A percentile compares a stretch with the other conserved stretches of the same genome.
These are phyloP conservation scores for Tauraco erythrolophus DNA, from an alignment of 2,113 vertebrate genomes.

Conservation along the genomic window DNA sequence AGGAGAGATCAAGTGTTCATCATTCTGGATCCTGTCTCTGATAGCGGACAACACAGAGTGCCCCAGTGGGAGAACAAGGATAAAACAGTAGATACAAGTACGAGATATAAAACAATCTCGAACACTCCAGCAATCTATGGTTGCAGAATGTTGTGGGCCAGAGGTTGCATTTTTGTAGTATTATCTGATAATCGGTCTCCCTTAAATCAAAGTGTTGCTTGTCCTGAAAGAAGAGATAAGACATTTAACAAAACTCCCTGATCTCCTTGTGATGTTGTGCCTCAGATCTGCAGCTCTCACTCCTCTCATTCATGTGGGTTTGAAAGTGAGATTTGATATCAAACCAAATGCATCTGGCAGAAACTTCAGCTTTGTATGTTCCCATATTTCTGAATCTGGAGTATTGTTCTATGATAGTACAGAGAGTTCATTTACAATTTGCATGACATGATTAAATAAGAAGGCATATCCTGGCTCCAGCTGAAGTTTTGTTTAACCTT, in stretches of 20 bases:
- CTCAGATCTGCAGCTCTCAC: neutral
- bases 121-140: neutral
- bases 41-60: neutral
- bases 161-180: neutral
- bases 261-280: neutral
- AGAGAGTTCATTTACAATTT: neutral
- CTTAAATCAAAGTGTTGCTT: neutral
- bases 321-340: neutral
- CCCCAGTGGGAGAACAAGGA: neutral
- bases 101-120: neutral
- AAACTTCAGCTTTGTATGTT: neutral
- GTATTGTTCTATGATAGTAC: neutral
- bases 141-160: fast-evolving
- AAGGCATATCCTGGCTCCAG: neutral
- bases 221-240: neutral
- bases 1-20: neutral
- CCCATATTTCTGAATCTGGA: neutral
- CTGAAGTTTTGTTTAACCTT: neutral
- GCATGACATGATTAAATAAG: neutral
- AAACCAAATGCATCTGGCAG: neutral
- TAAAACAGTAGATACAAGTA: neutral
- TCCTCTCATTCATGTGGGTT: neutral
- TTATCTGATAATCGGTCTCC: neutral
- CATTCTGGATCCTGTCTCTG: neutral
- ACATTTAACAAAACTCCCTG: neutral